Conservation (phyloP, 2,797 vertebrate species). For the Gallinago stenura region DNA sequence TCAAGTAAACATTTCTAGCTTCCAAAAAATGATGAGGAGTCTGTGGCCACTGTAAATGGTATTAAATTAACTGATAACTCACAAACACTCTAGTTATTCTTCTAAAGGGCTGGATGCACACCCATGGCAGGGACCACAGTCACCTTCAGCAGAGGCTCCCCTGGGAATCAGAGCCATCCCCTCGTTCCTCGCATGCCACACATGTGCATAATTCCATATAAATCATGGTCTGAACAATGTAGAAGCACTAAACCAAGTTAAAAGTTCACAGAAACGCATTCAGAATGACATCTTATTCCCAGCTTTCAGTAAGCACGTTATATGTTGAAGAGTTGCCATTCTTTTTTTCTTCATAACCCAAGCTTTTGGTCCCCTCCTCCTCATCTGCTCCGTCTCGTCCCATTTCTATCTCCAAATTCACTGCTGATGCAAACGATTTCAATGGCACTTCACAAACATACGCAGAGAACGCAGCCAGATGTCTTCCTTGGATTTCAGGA, state of each 20-base stretch:
- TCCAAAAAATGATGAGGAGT: neutral
- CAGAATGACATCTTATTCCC: constrained; percentile 39
- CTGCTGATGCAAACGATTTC: neutral
- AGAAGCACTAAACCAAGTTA: neutral
- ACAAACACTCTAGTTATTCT: neutral
- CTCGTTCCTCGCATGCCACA: neutral
- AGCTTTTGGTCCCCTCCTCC: neutral
- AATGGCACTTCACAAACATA: neutral
- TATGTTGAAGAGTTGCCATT: neutral
- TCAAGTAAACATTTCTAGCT: neutral
- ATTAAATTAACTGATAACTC: constrained; percentile 17
- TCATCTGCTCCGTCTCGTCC: neutral
- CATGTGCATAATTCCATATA: neutral
- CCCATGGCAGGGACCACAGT: neutral
- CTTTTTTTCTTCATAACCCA: neutral
- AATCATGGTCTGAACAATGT: neutral
- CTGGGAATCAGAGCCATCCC: neutral
- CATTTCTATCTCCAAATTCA: neutral
- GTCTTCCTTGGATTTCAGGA: constrained; percentile 34
- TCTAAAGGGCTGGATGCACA: neutral
- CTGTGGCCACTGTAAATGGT: neutral
- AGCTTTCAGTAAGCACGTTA: neutral
- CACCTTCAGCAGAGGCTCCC: fast-evolving
- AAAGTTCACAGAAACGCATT: neutral
- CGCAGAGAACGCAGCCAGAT: neutral